phyloP scores from a whole-genome alignment of 2,888 invertebrate genomes.

The Encarsia formosa region DNA sequence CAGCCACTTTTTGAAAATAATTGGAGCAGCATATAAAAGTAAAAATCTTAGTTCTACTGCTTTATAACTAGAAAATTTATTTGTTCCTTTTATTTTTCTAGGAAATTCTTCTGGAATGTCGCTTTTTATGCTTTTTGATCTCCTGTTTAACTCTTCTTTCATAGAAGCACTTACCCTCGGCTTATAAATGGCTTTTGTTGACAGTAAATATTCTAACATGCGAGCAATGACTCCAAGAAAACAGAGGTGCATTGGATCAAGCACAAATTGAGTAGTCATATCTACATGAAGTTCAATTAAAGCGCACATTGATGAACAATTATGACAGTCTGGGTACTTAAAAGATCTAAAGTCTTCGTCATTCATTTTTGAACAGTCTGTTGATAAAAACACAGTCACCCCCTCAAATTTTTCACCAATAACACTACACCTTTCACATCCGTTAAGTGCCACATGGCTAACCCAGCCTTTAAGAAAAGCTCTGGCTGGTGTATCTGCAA shows the following conservation, averaged over 20 bases:
- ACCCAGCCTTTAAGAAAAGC: neutral
- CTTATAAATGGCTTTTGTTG: neutral
- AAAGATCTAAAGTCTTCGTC: neutral
- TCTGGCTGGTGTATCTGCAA: neutral
- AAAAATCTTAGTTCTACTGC: slow-evolving; percentile 27
- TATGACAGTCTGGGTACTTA: neutral
- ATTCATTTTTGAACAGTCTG: neutral
- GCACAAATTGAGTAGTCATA: slow-evolving; percentile 16
- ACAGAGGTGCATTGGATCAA: slow-evolving; percentile 22
- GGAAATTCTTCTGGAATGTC: slow-evolving; percentile 27
- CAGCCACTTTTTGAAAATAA: slow-evolving; percentile 27
- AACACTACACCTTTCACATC: neutral
- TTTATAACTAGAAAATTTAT: slow-evolving; percentile 17
- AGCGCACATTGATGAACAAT: neutral
- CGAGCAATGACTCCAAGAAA: slow-evolving; percentile 11
- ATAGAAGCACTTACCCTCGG: neutral
- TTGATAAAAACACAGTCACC: neutral
- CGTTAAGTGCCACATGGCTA: neutral
- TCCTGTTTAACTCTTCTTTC: slow-evolving; percentile 3
- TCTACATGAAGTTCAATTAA: neutral
- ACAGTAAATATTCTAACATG: slow-evolving; percentile 7
- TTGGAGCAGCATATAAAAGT: slow-evolving; percentile 29
- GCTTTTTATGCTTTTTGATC: slow-evolving; percentile 3
- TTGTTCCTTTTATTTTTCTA: slow-evolving; percentile 19
- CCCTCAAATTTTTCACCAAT: neutral